These are phyloP conservation scores for Drosophila mojavensis DNA, from an alignment of 1,140 invertebrate genomes.

Conservation along the genomic window DNA sequence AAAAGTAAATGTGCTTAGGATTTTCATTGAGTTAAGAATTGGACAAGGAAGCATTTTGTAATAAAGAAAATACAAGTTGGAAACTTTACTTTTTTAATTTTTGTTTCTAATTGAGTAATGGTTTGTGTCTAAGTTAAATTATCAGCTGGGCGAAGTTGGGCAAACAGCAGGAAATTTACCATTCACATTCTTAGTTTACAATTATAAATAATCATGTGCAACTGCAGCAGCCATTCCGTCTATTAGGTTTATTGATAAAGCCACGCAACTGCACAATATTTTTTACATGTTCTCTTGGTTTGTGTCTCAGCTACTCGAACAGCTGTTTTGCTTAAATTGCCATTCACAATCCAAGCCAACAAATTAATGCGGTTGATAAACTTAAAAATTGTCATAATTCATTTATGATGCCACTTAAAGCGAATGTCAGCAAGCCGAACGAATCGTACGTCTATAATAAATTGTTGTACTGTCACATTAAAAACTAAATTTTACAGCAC, in stretches of 20 bases:
- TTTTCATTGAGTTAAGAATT: constrained; percentile 42
- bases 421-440: constrained; percentile 36
- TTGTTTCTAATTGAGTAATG: not conserved
- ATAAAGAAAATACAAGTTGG: constrained; percentile 62
- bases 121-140: constrained; percentile 11
- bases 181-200: constrained; percentile 36
- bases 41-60: constrained; percentile 60
- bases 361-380: too few species aligned
- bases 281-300: too few species aligned
- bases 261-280: too few species aligned
- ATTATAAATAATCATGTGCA: constrained; percentile 19
- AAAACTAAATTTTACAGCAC: constrained; percentile 68
- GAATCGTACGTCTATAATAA: constrained; percentile 59
- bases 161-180: constrained; percentile 11
- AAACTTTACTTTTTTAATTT: constrained; percentile 20
- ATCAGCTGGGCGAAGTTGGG: constrained; percentile 22
- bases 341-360: too few species aligned
- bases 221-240: not conserved
- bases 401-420: constrained; percentile 50
- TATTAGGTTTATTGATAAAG: too few species aligned
- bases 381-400: too few species aligned
- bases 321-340: too few species aligned
- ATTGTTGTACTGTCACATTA: not conserved
- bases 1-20: constrained; percentile 65
- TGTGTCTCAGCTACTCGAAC: too few species aligned